Conservation (phyloP, 2,888 invertebrate genomes). For the Meandrusa payeni region DNA sequence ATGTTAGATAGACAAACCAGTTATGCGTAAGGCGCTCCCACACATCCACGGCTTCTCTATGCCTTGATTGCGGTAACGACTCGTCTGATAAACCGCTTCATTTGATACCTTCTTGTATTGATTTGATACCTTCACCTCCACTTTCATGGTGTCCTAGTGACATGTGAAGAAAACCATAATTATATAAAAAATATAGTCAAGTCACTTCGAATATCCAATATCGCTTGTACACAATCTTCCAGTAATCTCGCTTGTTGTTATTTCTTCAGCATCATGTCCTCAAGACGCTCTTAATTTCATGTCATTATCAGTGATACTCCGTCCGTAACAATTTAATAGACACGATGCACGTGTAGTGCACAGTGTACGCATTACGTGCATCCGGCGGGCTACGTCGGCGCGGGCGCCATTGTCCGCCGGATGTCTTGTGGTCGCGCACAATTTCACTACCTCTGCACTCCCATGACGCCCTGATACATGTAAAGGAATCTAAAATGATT, state of each 20-base stretch:
- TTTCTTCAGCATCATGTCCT: no score
- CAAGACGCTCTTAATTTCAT: no score
- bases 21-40: conserved; percentile 64
- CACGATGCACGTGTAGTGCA: conserved; percentile 46
- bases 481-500: no score
- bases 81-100: conserved; percentile 67
- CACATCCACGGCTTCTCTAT: conserved; percentile 69
- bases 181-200: no score
- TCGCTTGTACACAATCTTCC: no score
- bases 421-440: conserved; percentile 78
- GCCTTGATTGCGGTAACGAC: conserved; percentile 61
- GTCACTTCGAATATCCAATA: no score
- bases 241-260: no score
- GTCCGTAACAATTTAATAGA: conserved; percentile 26
- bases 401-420: conserved; percentile 69
- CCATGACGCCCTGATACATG: conserved; percentile 54
- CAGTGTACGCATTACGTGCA: conserved; percentile 68
- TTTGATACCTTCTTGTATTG: conserved; percentile 50
- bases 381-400: conserved; percentile 66
- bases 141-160: conserved; percentile 33
- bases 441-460: conserved; percentile 73
- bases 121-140: conserved; percentile 24
- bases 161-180: conserved; percentile 18
- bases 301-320: no score
- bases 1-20: conserved; percentile 61